A percentile compares a stretch with the other conserved stretches of the same genome.
phyloP scores from a whole-genome alignment of 2,113 vertebrate genomes.

The Furnarius figulus region DNA sequence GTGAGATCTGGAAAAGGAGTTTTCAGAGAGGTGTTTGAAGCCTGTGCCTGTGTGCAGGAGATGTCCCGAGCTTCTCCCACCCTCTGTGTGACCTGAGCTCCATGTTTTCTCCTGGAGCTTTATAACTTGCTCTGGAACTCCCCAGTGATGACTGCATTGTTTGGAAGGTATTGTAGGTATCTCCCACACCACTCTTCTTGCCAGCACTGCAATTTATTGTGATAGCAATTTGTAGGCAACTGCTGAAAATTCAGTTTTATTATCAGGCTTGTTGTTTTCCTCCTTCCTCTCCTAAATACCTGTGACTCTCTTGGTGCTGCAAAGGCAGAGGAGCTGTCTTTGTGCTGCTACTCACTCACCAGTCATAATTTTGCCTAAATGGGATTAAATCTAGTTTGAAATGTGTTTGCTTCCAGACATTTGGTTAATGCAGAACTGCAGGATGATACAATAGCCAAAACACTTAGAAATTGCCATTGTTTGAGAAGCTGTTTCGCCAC shows the following conservation, averaged over 20 bases:
- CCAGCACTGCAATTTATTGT: neutral
- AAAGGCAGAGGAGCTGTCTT: neutral
- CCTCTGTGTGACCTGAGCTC: neutral
- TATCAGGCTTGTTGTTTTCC: neutral
- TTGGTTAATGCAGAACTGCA: neutral
- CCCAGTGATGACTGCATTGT: rapidly evolving
- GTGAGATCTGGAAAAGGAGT: neutral
- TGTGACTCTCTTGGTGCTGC: neutral
- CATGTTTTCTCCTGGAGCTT: neutral
- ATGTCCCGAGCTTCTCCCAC: rapidly evolving
- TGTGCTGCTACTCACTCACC: neutral
- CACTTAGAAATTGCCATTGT: neutral
- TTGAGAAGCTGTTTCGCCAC: neutral
- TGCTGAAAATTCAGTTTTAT: neutral
- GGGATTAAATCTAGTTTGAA: neutral
- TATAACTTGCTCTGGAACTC: neutral
- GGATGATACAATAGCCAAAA: neutral
- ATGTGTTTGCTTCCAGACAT: neutral
- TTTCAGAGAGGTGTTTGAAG: neutral
- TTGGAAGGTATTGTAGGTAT: neutral
- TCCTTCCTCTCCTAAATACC: neutral
- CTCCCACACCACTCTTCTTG: neutral
- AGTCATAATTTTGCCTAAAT: neutral
- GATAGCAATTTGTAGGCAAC: neutral
- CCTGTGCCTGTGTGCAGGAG: neutral